These are phyloP conservation scores for Anastatus disparis DNA, from an alignment of 1,140 invertebrate species.

Conservation along the genomic window DNA sequence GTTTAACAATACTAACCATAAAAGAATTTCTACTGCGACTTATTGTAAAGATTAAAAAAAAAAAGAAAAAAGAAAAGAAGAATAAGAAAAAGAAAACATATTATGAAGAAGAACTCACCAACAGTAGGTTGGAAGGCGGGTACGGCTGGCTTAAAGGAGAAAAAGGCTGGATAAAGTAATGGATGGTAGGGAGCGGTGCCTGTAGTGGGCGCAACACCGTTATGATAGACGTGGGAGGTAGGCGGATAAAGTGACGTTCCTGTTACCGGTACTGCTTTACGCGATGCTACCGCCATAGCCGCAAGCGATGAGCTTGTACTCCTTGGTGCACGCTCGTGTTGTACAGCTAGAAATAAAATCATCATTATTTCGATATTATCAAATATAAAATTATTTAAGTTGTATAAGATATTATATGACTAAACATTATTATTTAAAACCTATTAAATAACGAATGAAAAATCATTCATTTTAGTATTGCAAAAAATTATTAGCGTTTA, in stretches of 20 bases:
- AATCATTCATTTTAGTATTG: too few relatives aligned
- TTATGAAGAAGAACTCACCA: slow-evolving; percentile 9
- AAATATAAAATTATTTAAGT: too few relatives aligned
- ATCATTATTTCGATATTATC: not conserved
- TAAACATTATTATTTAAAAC: too few relatives aligned
- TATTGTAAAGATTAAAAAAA: too few relatives aligned
- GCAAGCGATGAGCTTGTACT: slow-evolving; percentile 63
- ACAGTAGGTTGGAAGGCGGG: slow-evolving; percentile 51
- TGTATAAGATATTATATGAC: too few relatives aligned
- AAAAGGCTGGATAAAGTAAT: slow-evolving; percentile 64
- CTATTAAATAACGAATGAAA: too few relatives aligned
- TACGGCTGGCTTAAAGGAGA: slow-evolving; percentile 64
- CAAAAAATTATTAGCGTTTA: too few relatives aligned
- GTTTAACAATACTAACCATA: too few relatives aligned
- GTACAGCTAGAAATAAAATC: slow-evolving; percentile 76
- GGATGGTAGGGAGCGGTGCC: slow-evolving; percentile 61
- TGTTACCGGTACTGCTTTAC: not conserved
- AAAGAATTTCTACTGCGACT: too few relatives aligned
- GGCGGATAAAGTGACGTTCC: slow-evolving; percentile 55
- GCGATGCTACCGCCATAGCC: slow-evolving; percentile 48
- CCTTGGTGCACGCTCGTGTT: slow-evolving; percentile 87
- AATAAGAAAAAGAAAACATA: too few relatives aligned
- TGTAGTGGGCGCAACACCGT: slow-evolving; percentile 44
- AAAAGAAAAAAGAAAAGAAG: too few relatives aligned
- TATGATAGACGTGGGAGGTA: slow-evolving; percentile 26